Evolutionary conservation across 2,888 invertebrate genomes (phyloP).

Genomic region (Acrocyrtus sp.): DNA sequence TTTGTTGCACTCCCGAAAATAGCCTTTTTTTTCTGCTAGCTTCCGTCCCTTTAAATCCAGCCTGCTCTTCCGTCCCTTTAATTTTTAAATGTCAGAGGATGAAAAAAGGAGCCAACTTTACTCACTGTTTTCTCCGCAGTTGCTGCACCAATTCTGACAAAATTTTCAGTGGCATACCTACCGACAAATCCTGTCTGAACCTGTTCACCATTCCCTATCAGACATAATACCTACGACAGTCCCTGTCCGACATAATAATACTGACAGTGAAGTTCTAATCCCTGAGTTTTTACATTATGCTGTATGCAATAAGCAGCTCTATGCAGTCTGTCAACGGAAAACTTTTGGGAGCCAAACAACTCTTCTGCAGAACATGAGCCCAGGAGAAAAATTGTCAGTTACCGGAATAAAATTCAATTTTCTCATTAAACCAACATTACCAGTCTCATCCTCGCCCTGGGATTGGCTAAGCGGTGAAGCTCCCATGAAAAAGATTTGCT

Average conservation of each 20-base stretch:
- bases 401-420: slow-evolving; percentile 56
- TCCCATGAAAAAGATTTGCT: slow-evolving; percentile 35
- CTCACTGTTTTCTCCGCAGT: neutral
- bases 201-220: slow-evolving; percentile 39
- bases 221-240: slow-evolving; percentile 26
- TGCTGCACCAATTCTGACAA: neutral
- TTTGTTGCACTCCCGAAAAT: neutral
- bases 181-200: slow-evolving; percentile 40
- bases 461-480: slow-evolving; percentile 33
- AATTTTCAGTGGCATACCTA: slow-evolving; percentile 26
- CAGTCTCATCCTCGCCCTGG: slow-evolving; percentile 5
- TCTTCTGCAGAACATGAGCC: slow-evolving; percentile 31
- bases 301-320: slow-evolving; percentile 4
- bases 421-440: slow-evolving; percentile 5
- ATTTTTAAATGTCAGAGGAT: slow-evolving; percentile 41
- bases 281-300: slow-evolving; percentile 29
- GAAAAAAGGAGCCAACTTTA: slow-evolving; percentile 46
- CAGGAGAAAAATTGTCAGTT: slow-evolving; percentile 53
- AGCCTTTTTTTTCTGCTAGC: neutral
- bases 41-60: slow-evolving; percentile 41
- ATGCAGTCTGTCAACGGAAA: slow-evolving; percentile 36
- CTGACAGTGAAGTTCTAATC: slow-evolving; percentile 18
- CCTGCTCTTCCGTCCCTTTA: slow-evolving; percentile 37
- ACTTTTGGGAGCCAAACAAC: slow-evolving; percentile 11
- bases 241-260: slow-evolving; percentile 38